Evolutionary conservation across 1,140 invertebrate species (phyloP), one percentile per base, ranked within the genome.

Genomic region (Holotrichia oblita): DNA sequence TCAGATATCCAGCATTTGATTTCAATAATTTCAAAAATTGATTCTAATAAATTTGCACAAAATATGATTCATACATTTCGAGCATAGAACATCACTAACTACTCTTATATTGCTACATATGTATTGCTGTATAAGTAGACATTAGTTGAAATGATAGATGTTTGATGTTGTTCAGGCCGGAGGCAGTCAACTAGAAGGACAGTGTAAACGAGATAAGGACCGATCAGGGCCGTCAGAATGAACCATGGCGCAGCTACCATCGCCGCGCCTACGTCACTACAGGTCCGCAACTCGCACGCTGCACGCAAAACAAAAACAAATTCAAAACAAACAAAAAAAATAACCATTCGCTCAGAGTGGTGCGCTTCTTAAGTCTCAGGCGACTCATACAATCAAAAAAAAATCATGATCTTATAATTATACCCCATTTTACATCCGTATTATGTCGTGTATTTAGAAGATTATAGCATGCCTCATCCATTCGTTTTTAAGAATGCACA

Each of bases 201-300:
- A 22, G 40, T 74, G 48, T 34, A 34, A 75, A 69, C 74, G 40
- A 59, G 48, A 14, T 17, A 14, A 41, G 40, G 27, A n/a, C 76
- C 64, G 59, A 77, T 74, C 76, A 77, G 80, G 59, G 72, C 79
- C 84, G 83, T 82, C 86, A 87, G 85, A 85, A 90, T 91, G 87
- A 90, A 88, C 88, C 87, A 91, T 91, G 90, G 88, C 89, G 85
- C 90, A 91, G 89, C 88, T 90, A 87, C 90, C 90, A 82, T 90
- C 90, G 87, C 90, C 90, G 87, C 89, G 90, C 85, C 89, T 91
- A 84, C 90, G 90, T 81, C 90, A 91, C 86, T 91, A 91, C 90
- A 91, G 90, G 90, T 91, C 88, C 84, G 82, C 20, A 75, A 82
- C 55, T 81, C 79, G 77, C 79, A 83, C 77, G 41, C 75, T 79